Evolutionary conservation across 2,888 invertebrate genomes (phyloP).

Genomic region (Acleris sparsana): DNA sequence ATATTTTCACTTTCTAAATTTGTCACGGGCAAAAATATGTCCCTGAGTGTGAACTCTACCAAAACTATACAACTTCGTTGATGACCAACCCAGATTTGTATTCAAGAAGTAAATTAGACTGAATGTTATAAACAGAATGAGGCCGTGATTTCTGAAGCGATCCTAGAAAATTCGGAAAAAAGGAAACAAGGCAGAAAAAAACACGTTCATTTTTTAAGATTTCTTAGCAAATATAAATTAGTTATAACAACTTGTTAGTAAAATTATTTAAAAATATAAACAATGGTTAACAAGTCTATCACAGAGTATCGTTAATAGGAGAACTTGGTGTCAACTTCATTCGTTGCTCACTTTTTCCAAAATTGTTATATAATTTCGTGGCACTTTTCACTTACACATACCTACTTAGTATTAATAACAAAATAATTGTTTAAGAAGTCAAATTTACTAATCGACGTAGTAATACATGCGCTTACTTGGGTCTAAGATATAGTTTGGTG

Average conservation of each 20-base stretch:
- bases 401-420: slow-evolving; percentile 32
- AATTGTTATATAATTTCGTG: slow-evolving; percentile 50
- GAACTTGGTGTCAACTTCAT: slow-evolving; percentile 27
- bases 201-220: slow-evolving; percentile 12
- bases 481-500: slow-evolving; percentile 72
- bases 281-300: slow-evolving; percentile 57
- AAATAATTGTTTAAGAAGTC: slow-evolving; percentile 37
- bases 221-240: slow-evolving; percentile 37
- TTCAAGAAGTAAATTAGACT: slow-evolving; percentile 45
- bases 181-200: neutral
- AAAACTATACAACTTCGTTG: slow-evolving; percentile 42
- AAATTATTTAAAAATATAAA: slow-evolving; percentile 35
- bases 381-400: slow-evolving; percentile 61
- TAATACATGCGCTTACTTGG: slow-evolving; percentile 81
- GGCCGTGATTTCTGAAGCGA: slow-evolving; percentile 5
- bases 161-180: neutral
- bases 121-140: slow-evolving; percentile 17
- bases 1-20: no score
- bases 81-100: slow-evolving; percentile 56
- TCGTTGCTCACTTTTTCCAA: slow-evolving; percentile 40
- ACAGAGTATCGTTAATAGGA: slow-evolving; percentile 56
- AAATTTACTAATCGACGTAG: slow-evolving; percentile 64
- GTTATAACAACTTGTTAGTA: slow-evolving; percentile 50
- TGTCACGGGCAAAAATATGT: no score
- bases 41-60: slow-evolving; percentile 9